A percentile compares a stretch with the other conserved stretches of the same genome.
phyloP scores from a whole-genome alignment of 1,140 invertebrate species.

The Penaeus vannamei region DNA sequence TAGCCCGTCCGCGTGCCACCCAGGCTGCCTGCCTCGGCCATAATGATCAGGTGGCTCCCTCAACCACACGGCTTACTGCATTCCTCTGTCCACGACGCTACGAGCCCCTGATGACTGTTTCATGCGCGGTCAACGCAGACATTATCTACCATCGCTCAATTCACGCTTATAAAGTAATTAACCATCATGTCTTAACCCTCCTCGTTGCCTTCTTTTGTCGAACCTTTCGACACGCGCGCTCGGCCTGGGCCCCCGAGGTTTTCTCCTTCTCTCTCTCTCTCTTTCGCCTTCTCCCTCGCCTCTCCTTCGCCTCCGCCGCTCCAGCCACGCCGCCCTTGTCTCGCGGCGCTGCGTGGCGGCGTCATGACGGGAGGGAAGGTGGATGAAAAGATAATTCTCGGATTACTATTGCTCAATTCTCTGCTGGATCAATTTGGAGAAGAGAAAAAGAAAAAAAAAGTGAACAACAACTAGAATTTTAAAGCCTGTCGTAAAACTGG shows the following conservation, averaged over 20 bases:
- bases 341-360: too few species aligned
- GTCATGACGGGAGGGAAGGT: too few species aligned
- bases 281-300: neutral
- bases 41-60: conserved; percentile 39
- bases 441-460: conserved; percentile 5
- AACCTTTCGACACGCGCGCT: conserved; percentile 20
- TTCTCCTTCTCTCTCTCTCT: conserved; percentile 33
- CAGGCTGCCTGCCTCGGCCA: neutral
- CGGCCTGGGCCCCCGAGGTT: neutral
- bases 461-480: neutral
- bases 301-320: too few species aligned
- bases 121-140: conserved; percentile 51
- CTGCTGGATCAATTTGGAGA: conserved; percentile 38
- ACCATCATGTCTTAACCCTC: conserved; percentile 53
- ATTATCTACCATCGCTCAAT: conserved; percentile 58
- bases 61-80: conserved; percentile 25
- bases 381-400: conserved; percentile 37
- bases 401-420: conserved; percentile 50
- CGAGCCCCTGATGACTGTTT: conserved; percentile 45
- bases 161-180: conserved; percentile 60
- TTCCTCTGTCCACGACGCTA: conserved; percentile 45
- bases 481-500: conserved; percentile 47
- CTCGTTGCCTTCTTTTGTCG: conserved; percentile 27
- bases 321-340: too few species aligned
- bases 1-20: too few species aligned